Evolutionary conservation across 2,797 vertebrate species (phyloP).

Genomic region (Acrossocheilus fasciatus): DNA sequence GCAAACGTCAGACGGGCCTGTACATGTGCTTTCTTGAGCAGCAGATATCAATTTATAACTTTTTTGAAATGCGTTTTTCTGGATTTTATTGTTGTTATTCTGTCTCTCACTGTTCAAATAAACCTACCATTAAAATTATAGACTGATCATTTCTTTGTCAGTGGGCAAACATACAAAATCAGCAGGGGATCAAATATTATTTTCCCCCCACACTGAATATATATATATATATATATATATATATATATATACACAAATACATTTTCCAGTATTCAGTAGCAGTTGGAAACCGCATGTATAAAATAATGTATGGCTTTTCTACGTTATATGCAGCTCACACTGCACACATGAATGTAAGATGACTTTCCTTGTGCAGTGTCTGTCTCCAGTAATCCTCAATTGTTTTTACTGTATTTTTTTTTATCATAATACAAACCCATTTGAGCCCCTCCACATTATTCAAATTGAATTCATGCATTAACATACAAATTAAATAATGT

Average conservation of each 20-base stretch:
- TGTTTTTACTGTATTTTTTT: not conserved
- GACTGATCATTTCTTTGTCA: no score
- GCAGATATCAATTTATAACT: no score
- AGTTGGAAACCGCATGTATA: not conserved
- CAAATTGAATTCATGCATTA: conserved; percentile 55
- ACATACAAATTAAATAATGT: conserved; percentile 57
- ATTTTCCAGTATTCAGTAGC: not conserved
- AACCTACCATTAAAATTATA: no score
- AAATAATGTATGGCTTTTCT: not conserved
- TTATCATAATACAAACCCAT: conserved; percentile 26
- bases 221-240: not conserved
- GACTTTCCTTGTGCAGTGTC: not conserved
- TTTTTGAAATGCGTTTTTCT: no score
- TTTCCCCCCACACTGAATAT: no score
- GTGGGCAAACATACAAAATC: no score
- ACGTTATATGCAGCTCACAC: not conserved
- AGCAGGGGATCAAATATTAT: no score
- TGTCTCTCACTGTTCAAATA: no score
- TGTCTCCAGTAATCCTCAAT: not conserved
- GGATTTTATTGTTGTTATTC: no score
- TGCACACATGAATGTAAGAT: not conserved
- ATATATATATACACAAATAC: not conserved
- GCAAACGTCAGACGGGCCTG: no score
- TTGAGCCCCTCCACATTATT: conserved; percentile 42
- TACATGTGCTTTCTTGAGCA: no score